Conservation (phyloP, 2,888 invertebrate genomes). For the Coelopa pilipes region DNA sequence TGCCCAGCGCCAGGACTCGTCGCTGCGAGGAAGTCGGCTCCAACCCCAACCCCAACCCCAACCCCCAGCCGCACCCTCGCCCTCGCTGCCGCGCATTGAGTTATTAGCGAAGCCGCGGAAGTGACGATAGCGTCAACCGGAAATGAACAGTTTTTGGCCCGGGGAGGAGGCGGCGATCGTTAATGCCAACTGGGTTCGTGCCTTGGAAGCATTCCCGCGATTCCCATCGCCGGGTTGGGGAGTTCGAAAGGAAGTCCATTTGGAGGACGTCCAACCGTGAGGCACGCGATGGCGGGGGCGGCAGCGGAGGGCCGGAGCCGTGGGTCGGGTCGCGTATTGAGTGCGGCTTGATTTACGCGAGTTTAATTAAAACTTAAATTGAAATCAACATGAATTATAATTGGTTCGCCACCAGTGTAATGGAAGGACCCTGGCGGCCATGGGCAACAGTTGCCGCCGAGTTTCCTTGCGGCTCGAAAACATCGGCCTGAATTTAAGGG, state of each 20-base stretch:
- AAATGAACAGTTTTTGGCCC: slow-evolving; percentile 58
- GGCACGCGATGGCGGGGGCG: slow-evolving; percentile 3
- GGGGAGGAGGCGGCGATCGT: slow-evolving; percentile 5
- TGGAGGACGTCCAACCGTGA: background rate
- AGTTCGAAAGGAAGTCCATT: slow-evolving; percentile 6
- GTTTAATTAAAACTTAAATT: slow-evolving; percentile 25
- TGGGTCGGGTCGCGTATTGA: background rate
- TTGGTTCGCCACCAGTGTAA: too few species aligned
- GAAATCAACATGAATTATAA: slow-evolving; percentile 1
- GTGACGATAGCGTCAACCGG: slow-evolving; percentile 58
- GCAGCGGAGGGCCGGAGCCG: background rate
- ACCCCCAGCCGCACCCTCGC: background rate
- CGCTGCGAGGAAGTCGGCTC: too few species aligned
- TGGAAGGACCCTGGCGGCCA: too few species aligned
- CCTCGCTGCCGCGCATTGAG: slow-evolving; percentile 45
- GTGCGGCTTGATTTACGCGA: slow-evolving; percentile 10
- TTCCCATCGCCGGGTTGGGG: background rate
- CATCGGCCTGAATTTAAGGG: too few species aligned
- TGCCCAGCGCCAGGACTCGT: too few species aligned
- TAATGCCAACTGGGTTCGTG: background rate
- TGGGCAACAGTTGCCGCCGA: too few species aligned
- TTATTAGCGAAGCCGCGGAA: slow-evolving; percentile 51
- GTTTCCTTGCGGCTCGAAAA: too few species aligned
- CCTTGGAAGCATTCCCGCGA: background rate
- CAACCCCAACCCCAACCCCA: too few species aligned